Evolutionary conservation across 2,888 invertebrate genomes (phyloP), one percentile per base, ranked within the genome.

Genomic region (Venusia cambrica): DNA sequence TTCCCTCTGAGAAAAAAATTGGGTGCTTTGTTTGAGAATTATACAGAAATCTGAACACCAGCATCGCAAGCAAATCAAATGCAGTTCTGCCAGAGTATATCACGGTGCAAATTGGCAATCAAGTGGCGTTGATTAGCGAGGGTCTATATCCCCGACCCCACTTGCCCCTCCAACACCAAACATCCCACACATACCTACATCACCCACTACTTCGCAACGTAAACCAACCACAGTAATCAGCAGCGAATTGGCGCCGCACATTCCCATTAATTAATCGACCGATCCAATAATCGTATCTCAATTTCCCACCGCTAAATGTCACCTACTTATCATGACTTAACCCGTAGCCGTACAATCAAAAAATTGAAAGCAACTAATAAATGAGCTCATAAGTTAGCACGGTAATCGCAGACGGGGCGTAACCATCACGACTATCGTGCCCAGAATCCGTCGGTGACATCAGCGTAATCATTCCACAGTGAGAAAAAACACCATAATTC

Each of bases 81-180:
- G 27, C 67, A 69, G 69, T 48, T 51, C 65, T 63, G 59, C 58
- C 56, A 70, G 65, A 51, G 66, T 73, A 73, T 66, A 69, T 74
- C 73, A 75, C 62, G 47, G 57, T 51, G 55, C 68, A 75, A 80
- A 79, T 77, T 77, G 75, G 69, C 76, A 80, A 78, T 78, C 75
- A 73, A 66, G 61, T 59, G 48, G 53, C 63, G 68, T 70, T 71
- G 70, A 78, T 78, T 72, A 72, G 62, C 52, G 49, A 51, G 43
- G 54, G 26, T 31, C 22, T 21, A 11, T n/a, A n/a, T n/a, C n/a
- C n/a, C n/a, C 34, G 25, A 4, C 20, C 29, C 19, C n/a, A 26
- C 17, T 20, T 57, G 49, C 46, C 56, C 54, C 51, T 49, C 45
- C 38, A 37, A 38, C 37, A 34, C 30, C n/a, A n/a, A 38, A 48